These are phyloP conservation scores for Therioaphis trifolii DNA, from an alignment of 2,888 invertebrate species.

Conservation along the genomic window DNA sequence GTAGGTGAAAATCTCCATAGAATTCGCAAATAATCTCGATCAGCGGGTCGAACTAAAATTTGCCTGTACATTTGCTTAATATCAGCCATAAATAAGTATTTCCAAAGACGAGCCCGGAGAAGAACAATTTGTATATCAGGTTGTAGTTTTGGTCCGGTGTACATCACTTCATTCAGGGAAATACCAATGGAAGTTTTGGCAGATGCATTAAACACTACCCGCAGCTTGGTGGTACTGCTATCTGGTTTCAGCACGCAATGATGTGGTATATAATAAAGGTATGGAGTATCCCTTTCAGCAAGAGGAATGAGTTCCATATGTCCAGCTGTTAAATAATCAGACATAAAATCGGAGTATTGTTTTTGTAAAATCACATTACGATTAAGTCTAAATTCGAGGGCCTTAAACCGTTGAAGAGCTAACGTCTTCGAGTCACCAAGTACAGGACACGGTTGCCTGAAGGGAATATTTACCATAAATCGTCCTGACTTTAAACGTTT, in stretches of 20 bases:
- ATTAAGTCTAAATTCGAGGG: background rate
- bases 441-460: background rate
- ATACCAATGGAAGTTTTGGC: conserved; percentile 64
- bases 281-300: background rate
- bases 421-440: background rate
- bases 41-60: conserved; percentile 64
- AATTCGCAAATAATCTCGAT: conserved; percentile 67
- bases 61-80: no score
- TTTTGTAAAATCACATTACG: no score
- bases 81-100: no score
- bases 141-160: conserved; percentile 66
- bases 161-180: conserved; percentile 66
- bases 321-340: background rate
- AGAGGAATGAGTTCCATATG: conserved; percentile 24
- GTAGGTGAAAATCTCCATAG: conserved; percentile 67
- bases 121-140: no score
- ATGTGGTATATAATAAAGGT: conserved; percentile 63
- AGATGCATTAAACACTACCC: conserved; percentile 67
- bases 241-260: conserved; percentile 66
- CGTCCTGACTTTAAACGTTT: background rate
- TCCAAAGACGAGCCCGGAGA: no score
- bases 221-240: conserved; percentile 66
- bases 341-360: no score
- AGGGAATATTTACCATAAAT: conserved; percentile 38
- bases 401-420: background rate